Evolutionary conservation across 2,888 invertebrate species (phyloP).

Genomic region (Smittia sp.): DNA sequence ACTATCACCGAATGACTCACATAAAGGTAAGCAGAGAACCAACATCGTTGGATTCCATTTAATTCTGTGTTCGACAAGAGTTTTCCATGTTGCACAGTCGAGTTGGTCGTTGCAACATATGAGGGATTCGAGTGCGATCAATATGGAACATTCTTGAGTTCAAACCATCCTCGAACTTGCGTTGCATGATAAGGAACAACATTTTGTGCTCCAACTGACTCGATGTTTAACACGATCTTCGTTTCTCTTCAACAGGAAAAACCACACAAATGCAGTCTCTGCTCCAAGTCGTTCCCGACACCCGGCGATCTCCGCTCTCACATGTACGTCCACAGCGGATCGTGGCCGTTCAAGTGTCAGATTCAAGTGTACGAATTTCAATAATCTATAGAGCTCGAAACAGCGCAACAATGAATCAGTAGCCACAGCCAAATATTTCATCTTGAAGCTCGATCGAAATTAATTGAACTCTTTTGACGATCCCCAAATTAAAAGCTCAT

Average conservation of each 20-base stretch:
- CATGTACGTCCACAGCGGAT: slow-evolving; percentile 95
- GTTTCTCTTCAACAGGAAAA: slow-evolving; percentile 71
- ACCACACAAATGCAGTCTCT: slow-evolving; percentile 91
- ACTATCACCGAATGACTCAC: slow-evolving; percentile 97
- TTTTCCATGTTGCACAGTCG: slow-evolving; percentile 3
- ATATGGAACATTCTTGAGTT: slow-evolving; percentile 10
- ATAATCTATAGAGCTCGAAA: too few relatives aligned
- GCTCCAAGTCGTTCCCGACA: slow-evolving; percentile 94
- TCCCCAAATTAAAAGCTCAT: background rate
- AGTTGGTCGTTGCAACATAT: background rate
- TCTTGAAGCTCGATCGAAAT: background rate
- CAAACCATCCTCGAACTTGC: background rate
- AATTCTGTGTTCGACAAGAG: slow-evolving; percentile 43
- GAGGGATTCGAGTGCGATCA: background rate
- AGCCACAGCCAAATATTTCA: slow-evolving; percentile 22
- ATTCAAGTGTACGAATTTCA: slow-evolving; percentile 92
- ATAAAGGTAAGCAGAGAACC: slow-evolving; percentile 72
- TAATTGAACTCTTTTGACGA: too few relatives aligned
- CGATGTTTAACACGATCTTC: slow-evolving; percentile 35
- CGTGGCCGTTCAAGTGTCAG: slow-evolving; percentile 95
- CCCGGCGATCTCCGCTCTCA: slow-evolving; percentile 94
- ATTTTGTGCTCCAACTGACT: slow-evolving; percentile 29
- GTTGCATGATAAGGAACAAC: slow-evolving; percentile 37
- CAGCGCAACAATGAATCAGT: slow-evolving; percentile 18
- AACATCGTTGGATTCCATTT: slow-evolving; percentile 45